Conservation (phyloP, 2,888 invertebrate genomes). For the Drosophila testacea region DNA sequence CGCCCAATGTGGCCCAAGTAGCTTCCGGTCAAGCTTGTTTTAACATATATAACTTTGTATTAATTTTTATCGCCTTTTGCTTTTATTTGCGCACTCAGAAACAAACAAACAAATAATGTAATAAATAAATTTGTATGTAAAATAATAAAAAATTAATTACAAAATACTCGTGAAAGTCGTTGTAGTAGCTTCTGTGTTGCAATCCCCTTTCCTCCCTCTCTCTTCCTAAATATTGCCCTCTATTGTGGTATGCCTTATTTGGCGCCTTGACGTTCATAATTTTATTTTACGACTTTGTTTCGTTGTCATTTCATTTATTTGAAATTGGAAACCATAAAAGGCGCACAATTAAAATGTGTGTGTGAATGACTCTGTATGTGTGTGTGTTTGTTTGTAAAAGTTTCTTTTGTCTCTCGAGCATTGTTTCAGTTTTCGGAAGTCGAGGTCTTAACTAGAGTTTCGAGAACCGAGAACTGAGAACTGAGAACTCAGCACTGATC, state of each 20-base stretch:
- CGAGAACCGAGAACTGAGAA: conserved; percentile 22
- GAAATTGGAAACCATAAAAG: conserved; percentile 78
- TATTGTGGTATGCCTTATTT: conserved; percentile 63
- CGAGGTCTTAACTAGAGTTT: conserved; percentile 54
- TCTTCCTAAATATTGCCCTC: not conserved
- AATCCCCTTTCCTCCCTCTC: not conserved
- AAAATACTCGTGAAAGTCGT: conserved; percentile 72
- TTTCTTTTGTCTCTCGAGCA: conserved; percentile 58
- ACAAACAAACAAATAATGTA: conserved; percentile 31
- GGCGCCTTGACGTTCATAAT: conserved; percentile 79
- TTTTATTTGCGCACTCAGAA: conserved; percentile 63
- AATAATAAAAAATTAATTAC: conserved; percentile 68
- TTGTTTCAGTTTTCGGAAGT: conserved; percentile 70
- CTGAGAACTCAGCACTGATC: conserved; percentile 27
- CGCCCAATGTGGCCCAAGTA: conserved; percentile 65
- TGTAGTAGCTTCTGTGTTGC: conserved; percentile 64
- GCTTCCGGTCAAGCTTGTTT: conserved; percentile 76
- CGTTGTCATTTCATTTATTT: conserved; percentile 78
- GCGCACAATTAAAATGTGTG: conserved; percentile 72
- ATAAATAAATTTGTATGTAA: conserved; percentile 47
- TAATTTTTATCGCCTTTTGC: conserved; percentile 66
- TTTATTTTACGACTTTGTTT: conserved; percentile 76
- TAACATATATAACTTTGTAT: not conserved
- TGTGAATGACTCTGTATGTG: conserved; percentile 37
- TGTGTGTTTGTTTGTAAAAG: conserved; percentile 47